Evolutionary conservation across 2,797 vertebrate species (phyloP), one percentile per base, ranked within the genome.

Genomic region (Triplophysa bombifrons): DNA sequence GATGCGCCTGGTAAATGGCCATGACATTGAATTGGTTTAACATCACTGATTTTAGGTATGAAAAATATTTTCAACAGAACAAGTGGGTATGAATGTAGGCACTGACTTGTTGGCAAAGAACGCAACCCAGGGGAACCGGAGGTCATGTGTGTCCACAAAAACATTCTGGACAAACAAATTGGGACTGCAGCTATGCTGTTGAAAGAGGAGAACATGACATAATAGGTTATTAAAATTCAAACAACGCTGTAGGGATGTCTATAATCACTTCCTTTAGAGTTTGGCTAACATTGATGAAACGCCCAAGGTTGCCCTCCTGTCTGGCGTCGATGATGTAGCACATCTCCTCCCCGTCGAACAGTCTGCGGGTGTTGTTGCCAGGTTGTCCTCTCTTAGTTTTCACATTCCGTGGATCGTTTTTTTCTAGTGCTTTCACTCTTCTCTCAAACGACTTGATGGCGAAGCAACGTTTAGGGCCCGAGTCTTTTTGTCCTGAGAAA

Each of bases 101-200:
- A 88, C 94, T 93, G 88, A 96, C 95, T 95, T 95, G 93, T 92
- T 95, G 72, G 95, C 92, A 1, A 96, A 96, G 91, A 96, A 96
- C 10, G 95, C 93, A 16, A 96, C 93, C 94, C 95, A 96, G 1
- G 95, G 95, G 81, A 96, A 95, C 56, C 95, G 93, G 13, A 96
- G 94, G 76, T 96, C 95, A 0, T 96, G 95, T 0, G 95, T 96
- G 74, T 96, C 95, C 90, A 96, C 95, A 0, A 96, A 96, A n/a
- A 96, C 94, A 0, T 96, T 96, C 89, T 96, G 95, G 60, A 94
- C 94, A 30, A 96, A 95, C 79, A 96, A 90, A 88, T 96, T 96
- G 0, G 95, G 95, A 78, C 92, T 94, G 89, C 95, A 96, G 88
- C 95, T 96, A 68, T 96, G 95, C 95, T 96, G 91, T 86, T 22